Percentiles rank a stretch among this genome's conserved stretches.
Evolutionary conservation across 2,888 invertebrate genomes (phyloP).

Genomic region (Ctena decussata): DNA sequence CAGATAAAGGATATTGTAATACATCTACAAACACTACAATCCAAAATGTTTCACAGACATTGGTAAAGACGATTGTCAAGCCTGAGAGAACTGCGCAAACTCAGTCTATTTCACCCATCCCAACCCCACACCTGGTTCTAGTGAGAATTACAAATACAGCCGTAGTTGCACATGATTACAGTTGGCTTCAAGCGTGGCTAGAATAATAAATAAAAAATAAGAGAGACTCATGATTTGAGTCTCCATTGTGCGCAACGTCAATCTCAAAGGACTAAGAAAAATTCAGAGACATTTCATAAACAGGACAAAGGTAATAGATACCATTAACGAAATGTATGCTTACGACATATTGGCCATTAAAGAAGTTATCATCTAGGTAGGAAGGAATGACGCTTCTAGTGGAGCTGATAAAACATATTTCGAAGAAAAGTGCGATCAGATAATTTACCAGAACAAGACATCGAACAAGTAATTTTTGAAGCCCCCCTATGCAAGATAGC

Average conservation of each 20-base stretch:
- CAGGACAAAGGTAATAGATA: neutral
- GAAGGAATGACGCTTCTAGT: neutral
- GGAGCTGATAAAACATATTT: neutral
- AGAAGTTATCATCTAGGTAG: neutral
- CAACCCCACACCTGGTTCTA: too few relatives aligned
- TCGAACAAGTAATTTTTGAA: neutral
- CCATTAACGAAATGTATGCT: neutral
- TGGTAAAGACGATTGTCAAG: too few relatives aligned
- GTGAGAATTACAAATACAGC: too few relatives aligned
- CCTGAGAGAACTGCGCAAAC: too few relatives aligned
- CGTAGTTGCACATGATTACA: neutral
- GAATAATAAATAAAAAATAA: neutral
- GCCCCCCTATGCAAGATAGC: neutral
- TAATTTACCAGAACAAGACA: neutral
- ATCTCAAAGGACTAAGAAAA: neutral
- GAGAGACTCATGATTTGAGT: neutral
- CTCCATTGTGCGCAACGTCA: neutral
- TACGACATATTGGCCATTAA: neutral
- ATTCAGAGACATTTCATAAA: neutral
- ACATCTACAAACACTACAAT: too few relatives aligned
- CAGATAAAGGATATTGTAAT: too few relatives aligned
- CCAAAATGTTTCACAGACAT: too few relatives aligned
- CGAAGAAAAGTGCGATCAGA: neutral
- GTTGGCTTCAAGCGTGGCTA: neutral
- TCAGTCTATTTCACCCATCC: too few relatives aligned